Base-by-base conservation (phyloP, 1,140 invertebrate genomes). In the Dinoponera quadriceps region DNA sequence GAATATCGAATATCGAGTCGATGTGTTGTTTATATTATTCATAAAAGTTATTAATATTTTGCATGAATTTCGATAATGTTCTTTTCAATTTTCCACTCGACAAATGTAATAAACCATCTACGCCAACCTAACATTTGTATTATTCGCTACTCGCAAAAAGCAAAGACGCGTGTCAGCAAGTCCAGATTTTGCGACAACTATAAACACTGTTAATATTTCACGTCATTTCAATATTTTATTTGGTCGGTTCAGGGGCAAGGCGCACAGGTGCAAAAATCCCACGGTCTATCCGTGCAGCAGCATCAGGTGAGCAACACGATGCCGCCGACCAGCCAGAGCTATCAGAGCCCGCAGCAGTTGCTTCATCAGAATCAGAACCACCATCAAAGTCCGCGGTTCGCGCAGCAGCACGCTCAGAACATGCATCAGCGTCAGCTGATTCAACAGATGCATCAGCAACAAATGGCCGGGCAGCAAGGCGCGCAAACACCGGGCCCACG, bases 371-470 rank as follows among this genome's bases (percentile, higher is more conserved):
- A 85, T 20, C 93, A 94, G 33, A 90, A 91, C 25, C 88, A 88
- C 18, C 92, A 92, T 20, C 92, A 93, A 54, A 93, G 91, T 84
- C 90, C 92, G 0, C 77, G 93, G 63, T 93, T 93, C 68, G 86
- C 92, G 0, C 93, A 94, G 27, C 93, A 94, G 27, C 93, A 94
- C 69, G 91, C 92, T 2, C 93, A 94, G 54, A 94, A 92, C 72
- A 92, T 93, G 90, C 93, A 94, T 20, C 94, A 95, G 62, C 92
- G 95, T 44, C 95, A 95, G 33, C 88, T 93, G 83, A 95, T 94
- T 90, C 95, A 94, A 65, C 95, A 96, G 78, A 90, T 96, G 88
- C 95, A 96, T 85, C 95, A 96, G 85, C 95, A 96, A 71, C 95
- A 96, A 72, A 92, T 95, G 3, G 85, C 83, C 18, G 91, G 91